A percentile compares a stretch with the other conserved stretches of the same genome.
Conservation (phyloP, 1,140 invertebrate genomes). For the Maconellicoccus hirsutus region DNA sequence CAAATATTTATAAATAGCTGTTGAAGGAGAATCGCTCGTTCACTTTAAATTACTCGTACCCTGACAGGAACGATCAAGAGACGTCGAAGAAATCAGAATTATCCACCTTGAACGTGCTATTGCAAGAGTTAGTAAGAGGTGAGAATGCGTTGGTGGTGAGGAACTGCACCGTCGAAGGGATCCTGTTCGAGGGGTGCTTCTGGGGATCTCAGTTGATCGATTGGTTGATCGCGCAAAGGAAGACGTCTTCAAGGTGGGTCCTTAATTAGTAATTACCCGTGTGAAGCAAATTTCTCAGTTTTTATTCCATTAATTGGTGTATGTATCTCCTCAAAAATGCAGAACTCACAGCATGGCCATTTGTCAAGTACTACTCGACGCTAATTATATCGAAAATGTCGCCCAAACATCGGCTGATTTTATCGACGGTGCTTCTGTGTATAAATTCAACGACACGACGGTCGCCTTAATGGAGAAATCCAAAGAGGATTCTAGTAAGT, state of each 20-base stretch:
- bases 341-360: constrained; percentile 66
- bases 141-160: background rate
- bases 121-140: background rate
- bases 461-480: background rate
- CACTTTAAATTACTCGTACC: background rate
- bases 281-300: background rate
- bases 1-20: background rate
- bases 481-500: background rate
- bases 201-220: constrained; percentile 60
- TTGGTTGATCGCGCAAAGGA: constrained; percentile 60
- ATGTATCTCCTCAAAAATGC: no score
- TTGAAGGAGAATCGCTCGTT: background rate
- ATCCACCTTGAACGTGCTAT: background rate
- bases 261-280: background rate
- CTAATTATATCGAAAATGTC: constrained; percentile 61
- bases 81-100: background rate
- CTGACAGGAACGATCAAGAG: background rate
- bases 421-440: constrained; percentile 28
- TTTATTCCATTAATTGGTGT: background rate
- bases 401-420: constrained; percentile 36
- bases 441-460: constrained; percentile 25
- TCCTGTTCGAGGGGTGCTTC: constrained; percentile 52
- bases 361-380: constrained; percentile 68
- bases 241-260: constrained; percentile 46
- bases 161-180: background rate